Conservation (phyloP, 1,140 invertebrate species). For the Cryptotermes secundus region DNA sequence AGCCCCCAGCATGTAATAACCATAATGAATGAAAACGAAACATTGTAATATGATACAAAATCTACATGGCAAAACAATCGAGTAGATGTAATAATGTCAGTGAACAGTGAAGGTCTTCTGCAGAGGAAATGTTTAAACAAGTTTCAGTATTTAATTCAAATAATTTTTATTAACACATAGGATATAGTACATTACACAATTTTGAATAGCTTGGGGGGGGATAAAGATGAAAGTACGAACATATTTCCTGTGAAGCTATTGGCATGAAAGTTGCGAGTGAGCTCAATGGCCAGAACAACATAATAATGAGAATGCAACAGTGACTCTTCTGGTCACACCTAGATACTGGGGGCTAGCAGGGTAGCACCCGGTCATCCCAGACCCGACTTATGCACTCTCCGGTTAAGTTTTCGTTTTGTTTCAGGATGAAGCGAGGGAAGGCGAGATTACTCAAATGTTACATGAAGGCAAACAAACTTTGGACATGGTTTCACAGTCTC, state of each 20-base stretch:
- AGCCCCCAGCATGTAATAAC: too few relatives aligned
- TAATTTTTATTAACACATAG: background rate
- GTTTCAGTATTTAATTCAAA: too few relatives aligned
- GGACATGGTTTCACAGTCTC: background rate
- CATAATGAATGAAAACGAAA: too few relatives aligned
- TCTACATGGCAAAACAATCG: background rate
- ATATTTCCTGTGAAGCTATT: background rate
- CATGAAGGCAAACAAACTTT: background rate
- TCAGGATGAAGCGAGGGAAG: slow-evolving; percentile 8
- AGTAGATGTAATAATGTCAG: background rate
- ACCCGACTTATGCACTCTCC: background rate
- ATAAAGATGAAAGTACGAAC: background rate
- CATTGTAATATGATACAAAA: too few relatives aligned
- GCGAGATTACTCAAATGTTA: background rate
- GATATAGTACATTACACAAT: too few relatives aligned
- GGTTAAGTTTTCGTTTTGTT: slow-evolving; percentile 1
- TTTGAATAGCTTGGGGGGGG: too few relatives aligned
- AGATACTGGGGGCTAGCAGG: too few relatives aligned
- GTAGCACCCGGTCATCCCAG: background rate
- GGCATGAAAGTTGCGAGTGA: too few relatives aligned
- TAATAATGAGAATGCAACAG: too few relatives aligned
- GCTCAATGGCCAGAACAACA: too few relatives aligned
- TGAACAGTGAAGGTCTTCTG: background rate
- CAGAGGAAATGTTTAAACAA: slow-evolving; percentile 18
- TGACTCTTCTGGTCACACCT: too few relatives aligned